Conservation (phyloP, 1,140 invertebrate species). For the Dendroctonus ponderosae region DNA sequence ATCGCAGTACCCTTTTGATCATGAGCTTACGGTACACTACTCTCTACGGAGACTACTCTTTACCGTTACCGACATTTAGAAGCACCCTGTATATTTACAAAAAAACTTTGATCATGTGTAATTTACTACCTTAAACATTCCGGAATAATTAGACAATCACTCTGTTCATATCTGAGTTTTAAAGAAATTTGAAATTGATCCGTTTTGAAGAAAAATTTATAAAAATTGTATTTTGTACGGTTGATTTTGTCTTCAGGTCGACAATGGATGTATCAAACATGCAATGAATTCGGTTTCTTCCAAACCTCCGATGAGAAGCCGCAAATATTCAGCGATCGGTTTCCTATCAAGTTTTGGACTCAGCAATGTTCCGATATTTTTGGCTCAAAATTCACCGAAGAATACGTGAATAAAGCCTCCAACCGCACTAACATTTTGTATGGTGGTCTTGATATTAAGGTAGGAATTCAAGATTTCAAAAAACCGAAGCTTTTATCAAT, state of each 20-base stretch:
- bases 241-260: constrained; percentile 56
- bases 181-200: too few species aligned
- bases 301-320: constrained; percentile 77
- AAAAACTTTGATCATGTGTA: too few species aligned
- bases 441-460: constrained; percentile 70
- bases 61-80: too few species aligned
- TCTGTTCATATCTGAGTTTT: too few species aligned
- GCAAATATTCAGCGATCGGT: constrained; percentile 75
- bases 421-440: constrained; percentile 76
- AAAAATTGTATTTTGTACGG: too few species aligned
- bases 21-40: too few species aligned
- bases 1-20: too few species aligned
- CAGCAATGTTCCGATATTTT: constrained; percentile 83
- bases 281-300: constrained; percentile 93
- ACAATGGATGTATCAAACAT: constrained; percentile 95
- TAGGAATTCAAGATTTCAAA: constrained; percentile 36
- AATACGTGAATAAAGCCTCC: constrained; percentile 62
- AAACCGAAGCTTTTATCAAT: constrained; percentile 6
- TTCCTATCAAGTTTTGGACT: constrained; percentile 76
- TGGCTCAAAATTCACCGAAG: constrained; percentile 60
- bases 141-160: too few species aligned
- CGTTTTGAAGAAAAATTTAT: background rate
- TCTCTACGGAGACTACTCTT: too few species aligned
- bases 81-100: too few species aligned
- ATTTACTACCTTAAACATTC: too few species aligned